These are phyloP conservation scores for Oenanthe oenanthe DNA, from an alignment of 2,113 vertebrate genomes.

Conservation along the genomic window DNA sequence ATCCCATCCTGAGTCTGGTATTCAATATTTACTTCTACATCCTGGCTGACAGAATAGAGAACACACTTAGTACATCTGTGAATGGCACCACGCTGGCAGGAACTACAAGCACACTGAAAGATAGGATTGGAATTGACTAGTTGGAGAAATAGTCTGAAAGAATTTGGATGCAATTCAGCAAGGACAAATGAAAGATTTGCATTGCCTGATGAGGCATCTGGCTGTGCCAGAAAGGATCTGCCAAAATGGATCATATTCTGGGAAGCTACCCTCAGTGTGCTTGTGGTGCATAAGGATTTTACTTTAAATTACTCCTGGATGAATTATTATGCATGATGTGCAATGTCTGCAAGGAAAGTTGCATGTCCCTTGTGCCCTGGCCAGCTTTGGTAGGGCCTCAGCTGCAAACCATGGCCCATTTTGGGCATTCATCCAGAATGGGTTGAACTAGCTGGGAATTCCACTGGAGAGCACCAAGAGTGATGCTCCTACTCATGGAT, in stretches of 20 bases:
- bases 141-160: constrained; percentile 11
- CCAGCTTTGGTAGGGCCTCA: not conserved
- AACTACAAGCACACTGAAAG: not conserved
- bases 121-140: not conserved
- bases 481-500: not conserved
- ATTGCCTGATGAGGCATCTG: not conserved
- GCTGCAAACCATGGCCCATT: not conserved
- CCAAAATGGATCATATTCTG: not conserved
- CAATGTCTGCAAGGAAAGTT: not conserved
- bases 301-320: not conserved
- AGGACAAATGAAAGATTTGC: not conserved
- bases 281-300: not conserved
- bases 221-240: not conserved
- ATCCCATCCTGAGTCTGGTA: not conserved
- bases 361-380: not conserved
- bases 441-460: not conserved
- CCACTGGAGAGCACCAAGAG: not conserved
- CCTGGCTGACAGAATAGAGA: not conserved
- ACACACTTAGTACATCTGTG: not conserved
- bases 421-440: not conserved
- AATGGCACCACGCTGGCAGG: not conserved
- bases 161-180: not conserved
- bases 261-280: not conserved
- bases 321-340: not conserved
- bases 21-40: not conserved